Conservation (phyloP, 2,888 invertebrate genomes). For the Cephus spinipes region DNA sequence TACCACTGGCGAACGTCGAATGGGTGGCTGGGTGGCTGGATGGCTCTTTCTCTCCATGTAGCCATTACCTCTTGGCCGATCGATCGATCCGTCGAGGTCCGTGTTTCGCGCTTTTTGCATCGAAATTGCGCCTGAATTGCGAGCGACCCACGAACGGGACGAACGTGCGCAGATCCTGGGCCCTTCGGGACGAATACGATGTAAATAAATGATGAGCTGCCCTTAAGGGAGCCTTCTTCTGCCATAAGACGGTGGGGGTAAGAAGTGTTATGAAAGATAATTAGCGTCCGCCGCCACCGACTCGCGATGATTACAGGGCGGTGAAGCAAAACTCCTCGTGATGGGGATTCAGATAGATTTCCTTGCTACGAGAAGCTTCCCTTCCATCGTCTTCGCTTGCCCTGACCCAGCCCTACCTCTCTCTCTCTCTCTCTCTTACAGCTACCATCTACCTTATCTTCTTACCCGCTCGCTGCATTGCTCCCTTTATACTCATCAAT, state of each 20-base stretch:
- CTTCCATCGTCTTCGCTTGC: background rate
- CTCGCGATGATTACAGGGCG: slow-evolving; percentile 68
- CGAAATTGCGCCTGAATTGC: slow-evolving; percentile 32
- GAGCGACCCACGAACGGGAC: slow-evolving; percentile 20
- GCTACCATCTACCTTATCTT: slow-evolving; percentile 45
- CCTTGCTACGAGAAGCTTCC: slow-evolving; percentile 45
- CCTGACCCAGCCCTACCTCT: background rate
- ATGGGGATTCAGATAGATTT: slow-evolving; percentile 53
- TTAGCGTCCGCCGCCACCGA: slow-evolving; percentile 66
- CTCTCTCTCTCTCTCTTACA: background rate
- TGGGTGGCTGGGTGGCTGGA: background rate
- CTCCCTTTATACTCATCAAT: background rate
- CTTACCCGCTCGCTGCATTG: slow-evolving; percentile 9
- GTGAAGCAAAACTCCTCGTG: slow-evolving; percentile 57
- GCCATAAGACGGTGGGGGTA: slow-evolving; percentile 59
- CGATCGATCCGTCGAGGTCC: slow-evolving; percentile 14
- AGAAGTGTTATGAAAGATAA: slow-evolving; percentile 68
- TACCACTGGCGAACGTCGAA: background rate
- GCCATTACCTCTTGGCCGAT: background rate
- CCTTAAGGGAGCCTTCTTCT: slow-evolving; percentile 56
- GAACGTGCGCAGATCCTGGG: slow-evolving; percentile 29
- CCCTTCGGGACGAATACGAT: slow-evolving; percentile 63
- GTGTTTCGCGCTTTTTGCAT: slow-evolving; percentile 37
- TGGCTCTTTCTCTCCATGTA: background rate
- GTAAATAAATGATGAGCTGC: slow-evolving; percentile 66